Evolutionary conservation across 2,888 invertebrate species (phyloP).

Genomic region (Pristionchus mayeri): DNA sequence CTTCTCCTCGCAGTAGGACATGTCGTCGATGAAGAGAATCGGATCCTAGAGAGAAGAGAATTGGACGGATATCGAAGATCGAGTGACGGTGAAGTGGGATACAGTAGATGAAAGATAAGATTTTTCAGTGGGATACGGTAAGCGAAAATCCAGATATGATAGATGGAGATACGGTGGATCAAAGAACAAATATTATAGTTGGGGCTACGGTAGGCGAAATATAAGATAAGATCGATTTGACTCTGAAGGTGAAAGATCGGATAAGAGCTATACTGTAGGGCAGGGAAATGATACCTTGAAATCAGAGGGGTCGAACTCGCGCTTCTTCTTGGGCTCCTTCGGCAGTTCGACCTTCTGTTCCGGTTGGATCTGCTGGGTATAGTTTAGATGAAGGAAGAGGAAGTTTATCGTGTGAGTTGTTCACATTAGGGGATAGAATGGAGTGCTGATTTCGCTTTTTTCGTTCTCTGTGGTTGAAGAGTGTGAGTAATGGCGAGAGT

Average conservation of each 20-base stretch:
- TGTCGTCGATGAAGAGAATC: neutral
- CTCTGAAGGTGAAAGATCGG: too few relatives aligned
- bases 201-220: too few relatives aligned
- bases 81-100: too few relatives aligned
- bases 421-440: too few relatives aligned
- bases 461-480: neutral
- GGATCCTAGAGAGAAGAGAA: neutral
- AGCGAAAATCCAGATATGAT: too few relatives aligned
- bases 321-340: neutral
- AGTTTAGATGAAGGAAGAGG: slow-evolving; percentile 14
- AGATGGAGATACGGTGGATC: too few relatives aligned
- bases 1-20: neutral
- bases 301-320: neutral
- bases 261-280: too few relatives aligned
- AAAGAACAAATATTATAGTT: neutral
- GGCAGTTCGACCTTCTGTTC: neutral
- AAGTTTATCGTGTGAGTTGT: too few relatives aligned
- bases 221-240: too few relatives aligned
- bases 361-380: neutral
- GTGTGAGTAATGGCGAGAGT: neutral
- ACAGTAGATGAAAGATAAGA: too few relatives aligned
- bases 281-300: slow-evolving; percentile 24
- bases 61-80: too few relatives aligned
- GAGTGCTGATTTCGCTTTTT: neutral
- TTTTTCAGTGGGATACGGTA: too few relatives aligned